phyloP scores from a whole-genome alignment of 2,113 vertebrate genomes.

The Hassar affinis region DNA sequence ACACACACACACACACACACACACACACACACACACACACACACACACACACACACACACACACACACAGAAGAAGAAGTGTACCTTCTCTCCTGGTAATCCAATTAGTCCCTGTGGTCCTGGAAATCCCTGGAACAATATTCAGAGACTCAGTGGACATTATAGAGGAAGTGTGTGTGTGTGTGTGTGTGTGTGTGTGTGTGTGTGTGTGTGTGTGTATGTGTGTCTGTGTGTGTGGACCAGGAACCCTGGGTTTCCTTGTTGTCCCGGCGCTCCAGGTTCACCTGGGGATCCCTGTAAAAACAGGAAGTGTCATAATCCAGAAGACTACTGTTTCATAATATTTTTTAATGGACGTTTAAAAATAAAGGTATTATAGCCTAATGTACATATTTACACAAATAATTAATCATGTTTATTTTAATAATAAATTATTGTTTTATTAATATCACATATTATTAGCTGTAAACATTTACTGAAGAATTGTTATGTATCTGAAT shows the following conservation, averaged over 20 bases:
- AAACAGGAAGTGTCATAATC: conserved; percentile 39
- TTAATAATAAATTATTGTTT: too few relatives aligned
- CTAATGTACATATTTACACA: background rate
- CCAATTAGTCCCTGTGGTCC: conserved; percentile 86
- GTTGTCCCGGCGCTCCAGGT: conserved; percentile 82
- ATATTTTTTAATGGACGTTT: too few relatives aligned
- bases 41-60: conserved; percentile 15
- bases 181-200: conserved; percentile 17
- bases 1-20: conserved; percentile 22
- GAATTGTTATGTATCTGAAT: too few relatives aligned
- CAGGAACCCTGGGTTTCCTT: conserved; percentile 85
- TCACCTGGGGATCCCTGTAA: conserved; percentile 82
- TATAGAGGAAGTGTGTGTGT: conserved; percentile 18
- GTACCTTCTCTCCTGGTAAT: conserved; percentile 85
- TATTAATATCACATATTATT: background rate
- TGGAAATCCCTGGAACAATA: conserved; percentile 79
- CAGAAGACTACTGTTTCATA: background rate
- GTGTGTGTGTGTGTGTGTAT: background rate
- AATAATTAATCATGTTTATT: too few relatives aligned
- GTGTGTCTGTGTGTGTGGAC: too few relatives aligned
- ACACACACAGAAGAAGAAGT: background rate
- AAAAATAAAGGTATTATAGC: too few relatives aligned
- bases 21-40: conserved; percentile 29
- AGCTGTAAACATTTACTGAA: too few relatives aligned
- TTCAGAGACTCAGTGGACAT: background rate